These are phyloP conservation scores for Parnassius apollo DNA, from an alignment of 2,888 invertebrate genomes.

Conservation along the genomic window DNA sequence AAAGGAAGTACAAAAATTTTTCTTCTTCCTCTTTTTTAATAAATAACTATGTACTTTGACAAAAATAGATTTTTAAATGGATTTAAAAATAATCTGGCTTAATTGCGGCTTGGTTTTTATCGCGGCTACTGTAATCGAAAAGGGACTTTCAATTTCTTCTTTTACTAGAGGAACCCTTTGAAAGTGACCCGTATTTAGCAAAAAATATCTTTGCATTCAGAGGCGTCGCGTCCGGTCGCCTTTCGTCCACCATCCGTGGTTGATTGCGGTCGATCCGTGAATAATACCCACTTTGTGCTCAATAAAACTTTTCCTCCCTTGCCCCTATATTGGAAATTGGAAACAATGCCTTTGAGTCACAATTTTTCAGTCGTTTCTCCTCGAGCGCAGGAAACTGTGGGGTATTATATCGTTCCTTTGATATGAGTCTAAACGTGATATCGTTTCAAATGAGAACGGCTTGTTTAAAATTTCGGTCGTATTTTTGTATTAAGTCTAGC, in stretches of 20 bases:
- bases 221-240: constrained; percentile 65
- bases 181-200: constrained; percentile 70
- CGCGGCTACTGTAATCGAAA: constrained; percentile 69
- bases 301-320: constrained; percentile 74
- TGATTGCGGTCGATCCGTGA: constrained; percentile 72
- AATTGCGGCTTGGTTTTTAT: constrained; percentile 67
- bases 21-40: too few species aligned
- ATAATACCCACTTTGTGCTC: constrained; percentile 78
- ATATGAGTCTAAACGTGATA: constrained; percentile 72
- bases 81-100: constrained; percentile 57
- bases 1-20: too few species aligned
- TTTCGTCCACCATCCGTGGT: constrained; percentile 52
- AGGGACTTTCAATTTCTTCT: constrained; percentile 55
- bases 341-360: constrained; percentile 77
- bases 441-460: constrained; percentile 57
- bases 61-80: constrained; percentile 35
- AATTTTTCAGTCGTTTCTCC: constrained; percentile 63
- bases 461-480: constrained; percentile 26
- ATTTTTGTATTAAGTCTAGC: constrained; percentile 6
- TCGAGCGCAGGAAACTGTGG: constrained; percentile 52
- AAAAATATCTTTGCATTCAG: constrained; percentile 79
- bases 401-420: constrained; percentile 72
- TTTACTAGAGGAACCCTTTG: constrained; percentile 71
- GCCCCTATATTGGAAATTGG: constrained; percentile 74
- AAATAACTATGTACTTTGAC: neutral